phyloP scores from a whole-genome alignment of 2,797 vertebrate genomes.

The Sebastes oblongus region DNA sequence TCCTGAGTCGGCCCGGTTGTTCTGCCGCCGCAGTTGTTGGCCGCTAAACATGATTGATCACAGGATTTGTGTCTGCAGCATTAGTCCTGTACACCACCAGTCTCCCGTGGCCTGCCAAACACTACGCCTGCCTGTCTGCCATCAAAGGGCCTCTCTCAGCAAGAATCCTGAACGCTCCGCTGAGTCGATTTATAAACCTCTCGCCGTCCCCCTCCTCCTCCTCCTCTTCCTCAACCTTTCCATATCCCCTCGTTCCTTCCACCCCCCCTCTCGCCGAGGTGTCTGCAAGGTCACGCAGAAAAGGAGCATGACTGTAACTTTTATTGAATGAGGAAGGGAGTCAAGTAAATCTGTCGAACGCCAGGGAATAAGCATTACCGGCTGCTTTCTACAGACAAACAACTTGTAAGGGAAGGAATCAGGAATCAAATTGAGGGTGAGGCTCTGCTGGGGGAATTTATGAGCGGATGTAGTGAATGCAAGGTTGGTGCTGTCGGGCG shows the following conservation, averaged over 20 bases:
- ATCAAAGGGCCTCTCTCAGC: slow-evolving; percentile 67
- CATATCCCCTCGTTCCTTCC: background rate
- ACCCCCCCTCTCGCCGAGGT: background rate
- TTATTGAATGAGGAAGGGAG: slow-evolving; percentile 38
- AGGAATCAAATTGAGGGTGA: slow-evolving; percentile 49
- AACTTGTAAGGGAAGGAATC: slow-evolving; percentile 43
- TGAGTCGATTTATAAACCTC: slow-evolving; percentile 45
- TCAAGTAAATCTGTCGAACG: slow-evolving; percentile 23
- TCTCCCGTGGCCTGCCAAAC: slow-evolving; percentile 57
- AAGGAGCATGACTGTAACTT: slow-evolving; percentile 24
- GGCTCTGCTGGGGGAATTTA: slow-evolving; percentile 20
- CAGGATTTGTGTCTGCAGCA: slow-evolving; percentile 57
- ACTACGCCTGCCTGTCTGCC: slow-evolving; percentile 31
- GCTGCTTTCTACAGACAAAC: slow-evolving; percentile 54
- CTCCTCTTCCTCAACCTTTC: background rate
- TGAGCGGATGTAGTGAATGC: slow-evolving; percentile 28
- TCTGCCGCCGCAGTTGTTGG: slow-evolving; percentile 53
- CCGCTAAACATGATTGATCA: slow-evolving; percentile 73
- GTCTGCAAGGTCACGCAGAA: background rate
- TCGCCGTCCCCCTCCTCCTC: background rate
- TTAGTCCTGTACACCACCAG: slow-evolving; percentile 44
- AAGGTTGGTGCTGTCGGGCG: background rate
- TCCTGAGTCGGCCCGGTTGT: slow-evolving; percentile 34
- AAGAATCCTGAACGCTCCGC: slow-evolving; percentile 54
- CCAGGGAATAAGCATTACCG: slow-evolving; percentile 27